Evolutionary conservation across 92 coral and sea anemone species (phyloP).

Genomic region (Parazoanthus swiftii): DNA sequence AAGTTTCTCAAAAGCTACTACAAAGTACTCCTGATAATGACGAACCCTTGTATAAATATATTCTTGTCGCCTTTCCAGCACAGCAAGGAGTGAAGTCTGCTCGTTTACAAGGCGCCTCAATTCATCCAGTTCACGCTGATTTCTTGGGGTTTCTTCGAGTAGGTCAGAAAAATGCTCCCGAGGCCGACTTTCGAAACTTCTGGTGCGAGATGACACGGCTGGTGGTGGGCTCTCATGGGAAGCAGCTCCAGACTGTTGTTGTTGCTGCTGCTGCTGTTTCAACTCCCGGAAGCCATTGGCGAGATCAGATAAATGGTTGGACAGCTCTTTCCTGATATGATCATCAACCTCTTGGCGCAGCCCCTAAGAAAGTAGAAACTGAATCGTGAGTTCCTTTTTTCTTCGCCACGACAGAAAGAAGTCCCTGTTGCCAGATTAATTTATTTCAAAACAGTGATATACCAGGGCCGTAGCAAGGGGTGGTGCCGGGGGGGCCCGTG

Average conservation of each 20-base stretch:
- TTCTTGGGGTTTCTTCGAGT: not conserved
- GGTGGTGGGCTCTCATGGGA: not conserved
- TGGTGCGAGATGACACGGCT: not conserved
- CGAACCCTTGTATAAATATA: conserved; percentile 58
- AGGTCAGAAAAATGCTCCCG: not conserved
- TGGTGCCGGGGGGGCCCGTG: too few relatives aligned
- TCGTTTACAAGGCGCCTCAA: conserved; percentile 31
- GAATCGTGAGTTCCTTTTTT: not conserved
- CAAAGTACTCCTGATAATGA: conserved; percentile 57
- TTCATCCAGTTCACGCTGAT: conserved; percentile 41
- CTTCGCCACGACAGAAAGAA: too few relatives aligned
- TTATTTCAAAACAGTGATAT: too few relatives aligned
- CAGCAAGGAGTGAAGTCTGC: conserved; percentile 3
- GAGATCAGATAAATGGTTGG: conserved; percentile 1
- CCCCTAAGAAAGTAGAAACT: not conserved
- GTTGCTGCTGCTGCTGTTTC: not conserved
- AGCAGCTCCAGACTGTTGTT: not conserved
- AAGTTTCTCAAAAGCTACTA: too few relatives aligned
- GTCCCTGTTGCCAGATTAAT: too few relatives aligned
- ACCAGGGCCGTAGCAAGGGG: too few relatives aligned
- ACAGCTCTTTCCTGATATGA: conserved; percentile 5
- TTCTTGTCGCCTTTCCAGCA: conserved; percentile 55
- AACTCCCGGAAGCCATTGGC: conserved; percentile 24
- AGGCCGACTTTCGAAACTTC: not conserved
- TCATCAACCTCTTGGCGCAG: conserved; percentile 22